These are phyloP conservation scores for Rhinichthys klamathensis DNA, from an alignment of 2,113 vertebrate species.

Conservation along the genomic window DNA sequence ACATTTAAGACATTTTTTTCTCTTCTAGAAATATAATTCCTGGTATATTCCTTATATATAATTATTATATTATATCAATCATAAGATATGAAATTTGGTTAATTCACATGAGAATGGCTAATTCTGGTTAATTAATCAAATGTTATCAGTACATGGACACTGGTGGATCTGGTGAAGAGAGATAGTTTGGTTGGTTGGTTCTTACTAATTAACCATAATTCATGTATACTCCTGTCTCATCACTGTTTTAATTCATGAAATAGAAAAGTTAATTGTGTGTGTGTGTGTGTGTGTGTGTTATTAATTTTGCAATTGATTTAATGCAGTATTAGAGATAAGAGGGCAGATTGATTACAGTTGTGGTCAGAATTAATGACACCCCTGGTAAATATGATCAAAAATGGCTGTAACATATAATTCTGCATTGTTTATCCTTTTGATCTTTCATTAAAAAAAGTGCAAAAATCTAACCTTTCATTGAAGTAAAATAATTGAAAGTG, in stretches of 20 bases:
- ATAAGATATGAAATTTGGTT: background rate
- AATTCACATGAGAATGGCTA: background rate
- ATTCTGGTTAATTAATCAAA: constrained; percentile 26
- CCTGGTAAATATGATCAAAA: too few relatives aligned
- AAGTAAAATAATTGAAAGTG: too few relatives aligned
- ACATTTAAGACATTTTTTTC: constrained; percentile 5
- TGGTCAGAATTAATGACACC: too few relatives aligned
- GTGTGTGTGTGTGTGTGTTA: too few relatives aligned
- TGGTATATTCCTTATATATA: background rate
- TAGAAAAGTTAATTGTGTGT: background rate
- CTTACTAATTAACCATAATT: constrained; percentile 2
- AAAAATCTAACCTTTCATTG: too few relatives aligned
- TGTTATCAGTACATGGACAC: background rate
- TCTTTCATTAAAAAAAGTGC: too few relatives aligned
- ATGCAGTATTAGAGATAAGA: background rate
- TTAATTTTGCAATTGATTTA: background rate
- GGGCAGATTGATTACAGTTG: background rate
- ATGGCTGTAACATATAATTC: too few relatives aligned
- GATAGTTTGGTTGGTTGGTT: constrained; percentile 18
- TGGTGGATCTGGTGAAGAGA: constrained; percentile 24
- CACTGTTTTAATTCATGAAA: background rate
- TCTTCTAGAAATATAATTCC: background rate
- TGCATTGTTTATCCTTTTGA: too few relatives aligned
- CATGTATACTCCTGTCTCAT: background rate
- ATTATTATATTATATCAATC: background rate